Conservation (phyloP, 1,140 invertebrate genomes). For the Pteromalus puparum region DNA sequence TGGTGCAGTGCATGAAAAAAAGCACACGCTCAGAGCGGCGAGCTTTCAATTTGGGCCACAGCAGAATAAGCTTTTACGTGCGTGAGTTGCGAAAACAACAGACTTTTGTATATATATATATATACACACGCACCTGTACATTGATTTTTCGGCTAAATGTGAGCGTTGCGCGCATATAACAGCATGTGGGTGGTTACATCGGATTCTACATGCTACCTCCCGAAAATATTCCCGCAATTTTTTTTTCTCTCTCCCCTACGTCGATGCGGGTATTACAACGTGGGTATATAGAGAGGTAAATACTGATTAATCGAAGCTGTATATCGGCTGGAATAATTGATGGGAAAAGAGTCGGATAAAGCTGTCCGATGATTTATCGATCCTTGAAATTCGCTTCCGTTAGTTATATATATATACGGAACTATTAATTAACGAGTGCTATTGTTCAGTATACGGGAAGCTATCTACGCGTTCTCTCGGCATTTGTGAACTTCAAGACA, state of each 20-base stretch:
- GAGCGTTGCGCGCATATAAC: background rate
- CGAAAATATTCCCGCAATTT: background rate
- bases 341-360: background rate
- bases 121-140: constrained; percentile 28
- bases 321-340: background rate
- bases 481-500: background rate
- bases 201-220: too few relatives aligned
- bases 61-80: constrained; percentile 42
- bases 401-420: too few relatives aligned
- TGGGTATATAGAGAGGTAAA: background rate
- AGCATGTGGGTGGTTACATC: background rate
- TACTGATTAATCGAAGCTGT: background rate
- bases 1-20: background rate
- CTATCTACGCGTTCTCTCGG: background rate
- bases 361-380: background rate
- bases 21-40: background rate
- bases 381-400: background rate
- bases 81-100: constrained; percentile 48
- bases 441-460: background rate
- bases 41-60: constrained; percentile 31
- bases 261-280: too few relatives aligned
- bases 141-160: constrained; percentile 41
- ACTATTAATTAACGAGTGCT: background rate
- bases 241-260: background rate
- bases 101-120: background rate